These are phyloP conservation scores for Callipepla squamata DNA, from an alignment of 2,113 vertebrate genomes.

Conservation along the genomic window DNA sequence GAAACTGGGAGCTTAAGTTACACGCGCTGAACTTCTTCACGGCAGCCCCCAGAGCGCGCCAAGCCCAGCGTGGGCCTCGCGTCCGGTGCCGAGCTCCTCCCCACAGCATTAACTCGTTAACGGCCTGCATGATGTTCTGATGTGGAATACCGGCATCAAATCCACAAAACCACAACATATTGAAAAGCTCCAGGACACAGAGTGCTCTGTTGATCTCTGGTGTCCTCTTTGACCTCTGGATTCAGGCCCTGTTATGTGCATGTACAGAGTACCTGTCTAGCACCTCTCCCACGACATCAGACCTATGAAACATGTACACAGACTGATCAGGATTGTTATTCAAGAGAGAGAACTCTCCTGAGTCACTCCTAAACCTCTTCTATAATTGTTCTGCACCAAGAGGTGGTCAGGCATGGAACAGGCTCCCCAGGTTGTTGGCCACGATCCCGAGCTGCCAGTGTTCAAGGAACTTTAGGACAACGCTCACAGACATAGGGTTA, in stretches of 20 bases:
- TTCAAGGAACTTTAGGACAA: neutral
- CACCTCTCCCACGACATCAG: neutral
- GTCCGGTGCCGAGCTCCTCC: too few relatives aligned
- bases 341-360: neutral
- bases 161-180: neutral
- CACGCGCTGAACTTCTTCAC: too few relatives aligned
- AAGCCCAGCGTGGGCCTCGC: too few relatives aligned
- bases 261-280: neutral
- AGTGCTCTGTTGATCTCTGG: neutral
- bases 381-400: neutral
- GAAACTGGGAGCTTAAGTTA: too few relatives aligned
- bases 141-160: too few relatives aligned
- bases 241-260: neutral
- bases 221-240: neutral
- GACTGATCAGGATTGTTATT: neutral
- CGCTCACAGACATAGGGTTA: neutral
- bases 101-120: too few relatives aligned
- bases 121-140: too few relatives aligned
- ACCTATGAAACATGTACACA: neutral
- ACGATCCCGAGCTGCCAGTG: neutral
- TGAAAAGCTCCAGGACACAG: neutral
- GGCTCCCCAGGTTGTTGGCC: neutral
- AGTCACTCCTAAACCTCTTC: neutral
- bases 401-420: neutral
- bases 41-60: too few relatives aligned